Evolutionary conservation across 2,888 invertebrate genomes (phyloP).

Genomic region (Patella ulyssiponensis): DNA sequence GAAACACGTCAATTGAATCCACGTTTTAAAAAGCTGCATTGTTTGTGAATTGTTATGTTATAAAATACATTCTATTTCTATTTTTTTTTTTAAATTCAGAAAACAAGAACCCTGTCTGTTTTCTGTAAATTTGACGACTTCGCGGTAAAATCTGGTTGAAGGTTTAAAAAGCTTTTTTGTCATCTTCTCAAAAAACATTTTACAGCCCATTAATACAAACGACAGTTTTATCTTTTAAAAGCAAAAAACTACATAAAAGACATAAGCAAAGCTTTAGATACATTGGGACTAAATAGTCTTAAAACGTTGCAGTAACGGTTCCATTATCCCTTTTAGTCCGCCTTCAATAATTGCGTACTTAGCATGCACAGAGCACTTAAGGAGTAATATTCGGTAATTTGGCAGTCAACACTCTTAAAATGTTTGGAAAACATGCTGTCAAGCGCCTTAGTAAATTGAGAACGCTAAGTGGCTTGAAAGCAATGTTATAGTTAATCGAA

Average conservation of each 20-base stretch:
- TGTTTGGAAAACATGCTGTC: slow-evolving; percentile 8
- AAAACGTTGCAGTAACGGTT: neutral
- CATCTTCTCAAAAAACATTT: slow-evolving; percentile 7
- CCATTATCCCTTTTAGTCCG: neutral
- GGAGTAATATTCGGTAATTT: slow-evolving; percentile 11
- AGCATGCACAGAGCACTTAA: slow-evolving; percentile 9
- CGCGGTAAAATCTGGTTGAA: no score
- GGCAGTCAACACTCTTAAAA: slow-evolving; percentile 8
- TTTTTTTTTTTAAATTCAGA: no score
- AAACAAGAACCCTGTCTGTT: no score
- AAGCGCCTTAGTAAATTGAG: slow-evolving; percentile 9
- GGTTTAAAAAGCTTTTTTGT: neutral
- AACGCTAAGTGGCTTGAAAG: neutral
- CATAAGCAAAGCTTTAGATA: no score
- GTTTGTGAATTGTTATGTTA: no score
- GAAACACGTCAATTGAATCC: no score
- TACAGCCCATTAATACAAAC: neutral
- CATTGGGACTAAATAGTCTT: no score
- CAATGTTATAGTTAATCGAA: neutral
- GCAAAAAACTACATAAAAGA: neutral
- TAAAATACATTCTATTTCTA: no score
- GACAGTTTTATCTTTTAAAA: slow-evolving; percentile 8
- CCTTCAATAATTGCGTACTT: slow-evolving; percentile 9
- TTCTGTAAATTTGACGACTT: no score
- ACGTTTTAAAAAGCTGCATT: no score